These are phyloP conservation scores for Trinorchestia longiramus DNA, from an alignment of 1,140 invertebrate genomes.

Conservation along the genomic window DNA sequence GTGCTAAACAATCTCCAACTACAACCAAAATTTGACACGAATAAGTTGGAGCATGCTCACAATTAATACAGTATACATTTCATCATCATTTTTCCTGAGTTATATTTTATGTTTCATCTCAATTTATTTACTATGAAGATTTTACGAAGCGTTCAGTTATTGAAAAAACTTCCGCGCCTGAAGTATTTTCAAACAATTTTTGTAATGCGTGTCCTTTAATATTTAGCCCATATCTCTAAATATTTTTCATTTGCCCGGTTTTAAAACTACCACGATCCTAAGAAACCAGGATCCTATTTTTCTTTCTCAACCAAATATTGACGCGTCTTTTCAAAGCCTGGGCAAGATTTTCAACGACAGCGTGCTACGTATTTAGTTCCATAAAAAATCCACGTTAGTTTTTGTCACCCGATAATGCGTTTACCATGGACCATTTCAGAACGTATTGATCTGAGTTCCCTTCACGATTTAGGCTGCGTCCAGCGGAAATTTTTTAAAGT, in stretches of 20 bases:
- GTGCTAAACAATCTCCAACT: too few relatives aligned
- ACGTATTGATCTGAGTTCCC: neutral
- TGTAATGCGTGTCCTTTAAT: too few relatives aligned
- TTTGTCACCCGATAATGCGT: conserved; percentile 2
- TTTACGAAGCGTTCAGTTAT: too few relatives aligned
- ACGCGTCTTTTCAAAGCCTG: neutral
- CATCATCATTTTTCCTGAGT: too few relatives aligned
- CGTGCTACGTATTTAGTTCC: neutral
- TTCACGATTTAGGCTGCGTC: neutral
- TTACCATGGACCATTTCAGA: neutral
- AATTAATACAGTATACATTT: too few relatives aligned
- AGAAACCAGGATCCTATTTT: neutral
- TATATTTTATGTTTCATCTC: too few relatives aligned
- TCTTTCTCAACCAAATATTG: neutral
- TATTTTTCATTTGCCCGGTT: neutral
- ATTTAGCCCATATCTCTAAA: neutral
- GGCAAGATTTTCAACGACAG: neutral
- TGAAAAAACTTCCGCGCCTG: too few relatives aligned
- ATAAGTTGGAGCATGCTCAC: too few relatives aligned
- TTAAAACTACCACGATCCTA: neutral
- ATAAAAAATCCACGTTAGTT: neutral
- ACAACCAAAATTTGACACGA: too few relatives aligned
- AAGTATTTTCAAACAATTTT: too few relatives aligned
- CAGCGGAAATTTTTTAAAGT: neutral
- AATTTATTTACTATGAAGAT: too few relatives aligned